Evolutionary conservation across 2,888 invertebrate genomes (phyloP), one percentile per base, ranked within the genome.

Genomic region (Synergus laeviventris): DNA sequence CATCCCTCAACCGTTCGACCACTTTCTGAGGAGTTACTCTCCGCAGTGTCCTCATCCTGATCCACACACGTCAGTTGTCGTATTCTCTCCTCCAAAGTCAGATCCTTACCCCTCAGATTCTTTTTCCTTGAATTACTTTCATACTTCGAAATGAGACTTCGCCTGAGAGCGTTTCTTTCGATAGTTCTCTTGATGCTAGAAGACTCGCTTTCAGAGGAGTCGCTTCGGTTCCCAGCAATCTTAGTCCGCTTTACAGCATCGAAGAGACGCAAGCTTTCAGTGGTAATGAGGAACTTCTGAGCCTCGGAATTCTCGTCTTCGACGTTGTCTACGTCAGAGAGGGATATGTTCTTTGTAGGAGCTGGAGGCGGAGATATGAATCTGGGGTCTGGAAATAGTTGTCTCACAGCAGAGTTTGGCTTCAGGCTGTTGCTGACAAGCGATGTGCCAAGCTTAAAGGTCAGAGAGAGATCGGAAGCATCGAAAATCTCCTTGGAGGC

Each of bases 21-120:
- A 36, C 81, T 81, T 18, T 84, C 84, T 3, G 84, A 83, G 21
- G 83, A 83, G 64, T 80, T 81, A 18, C 80, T 80, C n/a, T 84
- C 82, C 1, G 84, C 86, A 21, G 87, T 87, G 14, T 87, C 93
- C 66, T 96, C 96, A 79, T 97, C 97, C 56, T 96, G 95, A 89
- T 97, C 96, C 4, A 91, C 88, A 87, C 97, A 97, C 1, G 97
- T 97, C 73, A 97, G 91, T 87, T 96, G 95, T 66, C 96, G 94
- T 82, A 97, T 96, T 80, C 97, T 94, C 87, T 97, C 97, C 76
- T 97, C 96, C 56, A 97, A 92, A 0, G 97, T 96, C 74, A 96
- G 94, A 83, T 96, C 96, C 88, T 94, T 93, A 81, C 91, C 91
- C 75, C 91, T 90, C 74, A 91, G 87, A 84, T 91, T 92, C 87